Evolutionary conservation across 1,140 invertebrate species (phyloP).

Genomic region (Parapsyche elsis): DNA sequence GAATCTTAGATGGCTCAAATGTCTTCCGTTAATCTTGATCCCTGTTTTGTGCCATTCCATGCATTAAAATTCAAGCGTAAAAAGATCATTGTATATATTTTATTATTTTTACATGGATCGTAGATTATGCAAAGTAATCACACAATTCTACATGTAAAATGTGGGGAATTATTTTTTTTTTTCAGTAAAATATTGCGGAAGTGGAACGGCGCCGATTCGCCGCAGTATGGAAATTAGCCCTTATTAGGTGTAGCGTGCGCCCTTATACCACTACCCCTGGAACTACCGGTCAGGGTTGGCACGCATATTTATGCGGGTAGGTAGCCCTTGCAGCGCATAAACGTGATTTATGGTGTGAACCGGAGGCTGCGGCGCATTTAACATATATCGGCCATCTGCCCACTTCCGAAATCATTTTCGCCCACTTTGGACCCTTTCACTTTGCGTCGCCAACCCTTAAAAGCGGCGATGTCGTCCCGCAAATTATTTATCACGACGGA

Average conservation of each 20-base stretch:
- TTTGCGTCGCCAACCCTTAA: neutral
- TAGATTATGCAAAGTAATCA: no score
- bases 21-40: no score
- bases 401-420: neutral
- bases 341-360: conserved; percentile 33
- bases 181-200: neutral
- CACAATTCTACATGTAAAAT: no score
- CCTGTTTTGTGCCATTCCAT: no score
- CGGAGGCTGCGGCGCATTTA: conserved; percentile 14
- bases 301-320: conserved; percentile 29
- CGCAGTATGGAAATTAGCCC: conserved; percentile 3
- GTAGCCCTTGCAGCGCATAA: conserved; percentile 7
- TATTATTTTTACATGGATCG: no score
- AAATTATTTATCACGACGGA: no score
- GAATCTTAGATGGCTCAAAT: no score
- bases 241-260: neutral
- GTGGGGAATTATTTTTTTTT: no score
- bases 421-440: neutral
- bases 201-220: neutral
- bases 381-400: conserved; percentile 11
- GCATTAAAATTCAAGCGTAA: no score
- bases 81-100: no score
- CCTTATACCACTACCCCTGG: neutral
- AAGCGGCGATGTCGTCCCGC: no score
- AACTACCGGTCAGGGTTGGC: conserved; percentile 20